Evolutionary conservation across 2,113 vertebrate genomes (phyloP), one percentile per base, ranked within the genome.

Genomic region (Ia io): DNA sequence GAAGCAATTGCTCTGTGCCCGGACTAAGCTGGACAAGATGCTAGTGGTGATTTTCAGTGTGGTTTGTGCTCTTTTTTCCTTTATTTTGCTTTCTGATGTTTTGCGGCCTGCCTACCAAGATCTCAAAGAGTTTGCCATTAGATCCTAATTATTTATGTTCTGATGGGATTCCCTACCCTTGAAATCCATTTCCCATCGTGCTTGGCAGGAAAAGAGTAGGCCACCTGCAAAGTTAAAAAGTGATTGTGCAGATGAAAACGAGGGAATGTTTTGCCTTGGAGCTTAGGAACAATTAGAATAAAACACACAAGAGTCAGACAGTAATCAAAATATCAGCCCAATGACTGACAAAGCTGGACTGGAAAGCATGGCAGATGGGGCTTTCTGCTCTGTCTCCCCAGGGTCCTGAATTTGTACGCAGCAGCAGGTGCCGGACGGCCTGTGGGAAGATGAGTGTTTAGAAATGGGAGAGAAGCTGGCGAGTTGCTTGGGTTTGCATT

Each of bases 141-240:
- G 51, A 49, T 84, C 47, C 0, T 91, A 49, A 82, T 92, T 87
- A 76, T 91, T 88, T 93, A 53, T 80, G 65, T 69, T 67, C 76
- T 88, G 25, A 63, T 88, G 77, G 69, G 91, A 90, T 90, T 91
- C 53, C 44, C 35, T 80, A 0, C 40, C 85, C 73, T 70, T 37
- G 53, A 86, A 94, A 92, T 74, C 51, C 35, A 40, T 93, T 95
- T 82, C 87, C 74, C 86, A 76, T 51, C 59, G 65, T 37, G 16
- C 59, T 90, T 91, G 92, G 82, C 92, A 95, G 53, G 88, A 88
- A 88, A 85, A 65, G 59, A 65, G 25, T 5, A 37, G 47, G 25
- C 91, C 73, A 70, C 88, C 92, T 95, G 85, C 88, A 88, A 88
- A 51, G 69, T n/a, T 90, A 49, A 63, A 77, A 92, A 88, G 37